phyloP scores from a whole-genome alignment of 2,888 invertebrate species.

The Argynnis bischoffii region DNA sequence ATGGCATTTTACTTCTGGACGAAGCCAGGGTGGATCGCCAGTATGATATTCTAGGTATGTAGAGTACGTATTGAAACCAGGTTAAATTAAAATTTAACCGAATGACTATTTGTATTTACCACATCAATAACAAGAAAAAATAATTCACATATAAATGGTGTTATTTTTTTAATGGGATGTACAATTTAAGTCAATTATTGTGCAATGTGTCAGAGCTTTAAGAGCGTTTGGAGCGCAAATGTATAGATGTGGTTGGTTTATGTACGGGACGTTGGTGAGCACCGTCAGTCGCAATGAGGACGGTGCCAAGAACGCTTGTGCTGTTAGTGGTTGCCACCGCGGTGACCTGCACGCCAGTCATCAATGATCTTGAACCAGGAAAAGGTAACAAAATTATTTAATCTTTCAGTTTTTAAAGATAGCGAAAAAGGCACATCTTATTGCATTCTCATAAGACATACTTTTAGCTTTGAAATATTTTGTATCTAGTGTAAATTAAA shows the following conservation, averaged over 20 bases:
- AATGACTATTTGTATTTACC: background rate
- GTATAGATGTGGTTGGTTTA: constrained; percentile 31
- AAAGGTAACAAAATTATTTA: constrained; percentile 55
- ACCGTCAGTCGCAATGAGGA: constrained; percentile 69
- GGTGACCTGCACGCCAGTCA: constrained; percentile 59
- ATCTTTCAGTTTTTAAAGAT: constrained; percentile 19
- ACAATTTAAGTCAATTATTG: constrained; percentile 3
- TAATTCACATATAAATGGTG: background rate
- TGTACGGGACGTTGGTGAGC: constrained; percentile 24
- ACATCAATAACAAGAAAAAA: background rate
- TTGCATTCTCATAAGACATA: too few species aligned
- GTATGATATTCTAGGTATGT: too few species aligned
- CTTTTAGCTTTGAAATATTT: too few species aligned
- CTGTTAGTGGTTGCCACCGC: constrained; percentile 54
- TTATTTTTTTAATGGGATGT: background rate
- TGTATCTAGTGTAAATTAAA: too few species aligned
- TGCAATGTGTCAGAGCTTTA: constrained; percentile 21
- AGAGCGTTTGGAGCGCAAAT: constrained; percentile 16
- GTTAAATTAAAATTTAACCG: background rate
- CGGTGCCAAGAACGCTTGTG: constrained; percentile 61
- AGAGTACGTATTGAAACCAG: too few species aligned
- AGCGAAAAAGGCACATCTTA: background rate
- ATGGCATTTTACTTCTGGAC: too few species aligned
- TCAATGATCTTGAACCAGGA: constrained; percentile 66
- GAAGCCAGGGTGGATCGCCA: too few species aligned